Conservation (phyloP, 1,140 invertebrate genomes). For the Penaeus chinensis region DNA sequence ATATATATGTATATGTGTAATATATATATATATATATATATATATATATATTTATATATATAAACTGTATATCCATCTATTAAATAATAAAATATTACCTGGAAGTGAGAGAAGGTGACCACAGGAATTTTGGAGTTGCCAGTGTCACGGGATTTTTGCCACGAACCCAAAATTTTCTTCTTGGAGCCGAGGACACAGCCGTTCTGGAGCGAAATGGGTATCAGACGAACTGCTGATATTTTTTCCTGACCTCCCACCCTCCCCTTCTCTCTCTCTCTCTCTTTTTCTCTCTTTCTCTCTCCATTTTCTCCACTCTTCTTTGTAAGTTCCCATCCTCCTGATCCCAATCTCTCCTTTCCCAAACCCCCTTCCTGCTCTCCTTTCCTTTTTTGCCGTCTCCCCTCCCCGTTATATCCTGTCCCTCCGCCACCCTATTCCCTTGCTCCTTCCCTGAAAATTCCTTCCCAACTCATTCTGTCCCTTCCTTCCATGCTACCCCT, state of each 20-base stretch:
- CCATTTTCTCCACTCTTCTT: not conserved
- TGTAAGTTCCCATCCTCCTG: too few relatives aligned
- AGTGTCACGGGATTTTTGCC: slow-evolving; percentile 83
- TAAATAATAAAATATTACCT: slow-evolving; percentile 63
- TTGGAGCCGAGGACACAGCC: slow-evolving; percentile 79
- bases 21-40: too few relatives aligned
- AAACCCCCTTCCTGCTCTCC: not conserved
- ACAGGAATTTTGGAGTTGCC: slow-evolving; percentile 79
- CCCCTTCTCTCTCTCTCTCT: not conserved
- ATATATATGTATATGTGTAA: too few relatives aligned
- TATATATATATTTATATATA: too few relatives aligned
- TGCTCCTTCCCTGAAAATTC: too few relatives aligned
- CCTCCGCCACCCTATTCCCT: not conserved
- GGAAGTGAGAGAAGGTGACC: slow-evolving; percentile 83
- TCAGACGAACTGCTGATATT: slow-evolving; percentile 10
- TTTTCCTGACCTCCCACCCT: too few relatives aligned
- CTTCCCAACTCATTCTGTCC: not conserved
- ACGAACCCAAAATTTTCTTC: slow-evolving; percentile 83
- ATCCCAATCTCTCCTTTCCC: too few relatives aligned
- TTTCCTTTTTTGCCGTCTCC: not conserved
- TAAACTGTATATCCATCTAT: not conserved
- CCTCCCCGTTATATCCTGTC: not conserved
- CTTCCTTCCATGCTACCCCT: not conserved
- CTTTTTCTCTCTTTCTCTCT: not conserved
- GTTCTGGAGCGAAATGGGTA: slow-evolving; percentile 47